Evolutionary conservation across 2,113 vertebrate species (phyloP), one percentile per base, ranked within the genome.

Genomic region (Paradoxurus hermaphroditus): DNA sequence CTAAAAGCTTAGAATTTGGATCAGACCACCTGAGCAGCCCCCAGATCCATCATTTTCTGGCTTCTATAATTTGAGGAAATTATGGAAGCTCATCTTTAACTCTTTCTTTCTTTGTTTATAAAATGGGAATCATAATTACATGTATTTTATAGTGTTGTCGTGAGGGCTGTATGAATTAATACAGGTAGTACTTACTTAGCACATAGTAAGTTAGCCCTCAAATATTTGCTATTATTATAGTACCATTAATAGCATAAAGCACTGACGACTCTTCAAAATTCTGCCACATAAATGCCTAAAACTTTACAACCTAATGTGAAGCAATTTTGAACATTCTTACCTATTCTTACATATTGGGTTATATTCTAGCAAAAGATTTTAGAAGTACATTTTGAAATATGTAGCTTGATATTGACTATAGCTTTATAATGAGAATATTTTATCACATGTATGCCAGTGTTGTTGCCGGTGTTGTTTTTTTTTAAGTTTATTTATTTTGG

Each of bases 161-260:
- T 70, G 31, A 92, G 36, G 7, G 29, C 65, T 95, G 15, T 86
- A 51, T 95, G 23, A 65, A 62, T 81, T 91, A 72, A 92, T 83
- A 94, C 29, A 91, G 29, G 41, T 84, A 83, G 18, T 72, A 84
- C 2, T 8, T 72, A 84, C 1, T 8, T 84, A 63, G 14, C 39
- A 73, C 29, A 75, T 62, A 75, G 39, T 73, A 89, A 86, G 53
- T 90, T 56, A 75, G 72, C 44, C 25, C 67, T 97, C 6, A 44
- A 95, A 63, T 86, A 93, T 75, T 87, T 94, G 44, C 36, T 90
- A 78, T 83, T 92, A 93, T 81, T 92, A 94, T 95, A 56, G n/a
- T 90, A 46, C 21, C 18, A 68, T 93, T 62, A 70, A 82, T 62
- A 93, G 41, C 31, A 23, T 46, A 36, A 93, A 78, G 49, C 5